These are phyloP conservation scores for Rhodeus uyekii DNA, from an alignment of 2,797 vertebrate genomes.

Conservation along the genomic window DNA sequence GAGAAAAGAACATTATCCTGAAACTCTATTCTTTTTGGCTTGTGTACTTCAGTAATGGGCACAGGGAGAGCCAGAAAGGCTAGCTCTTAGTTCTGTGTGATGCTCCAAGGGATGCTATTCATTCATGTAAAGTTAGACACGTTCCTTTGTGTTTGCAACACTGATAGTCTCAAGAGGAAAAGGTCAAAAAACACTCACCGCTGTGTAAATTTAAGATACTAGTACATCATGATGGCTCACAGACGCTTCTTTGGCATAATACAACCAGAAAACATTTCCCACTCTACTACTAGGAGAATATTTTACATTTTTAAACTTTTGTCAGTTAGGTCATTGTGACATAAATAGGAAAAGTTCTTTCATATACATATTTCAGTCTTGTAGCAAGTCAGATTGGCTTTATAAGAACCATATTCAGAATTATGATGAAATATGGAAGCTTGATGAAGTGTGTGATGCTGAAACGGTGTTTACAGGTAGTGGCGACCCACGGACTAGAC, in stretches of 20 bases:
- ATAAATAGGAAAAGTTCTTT: not conserved
- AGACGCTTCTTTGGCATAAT: slow-evolving; percentile 26
- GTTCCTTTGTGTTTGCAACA: slow-evolving; percentile 54
- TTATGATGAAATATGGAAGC: not conserved
- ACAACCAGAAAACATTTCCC: slow-evolving; percentile 20
- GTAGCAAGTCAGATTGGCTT: not conserved
- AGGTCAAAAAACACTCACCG: slow-evolving; percentile 51
- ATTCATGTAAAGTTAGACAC: slow-evolving; percentile 49
- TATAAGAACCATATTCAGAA: not conserved
- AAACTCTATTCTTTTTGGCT: slow-evolving; percentile 52
- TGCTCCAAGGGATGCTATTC: slow-evolving; percentile 55
- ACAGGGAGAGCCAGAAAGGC: slow-evolving; percentile 45
- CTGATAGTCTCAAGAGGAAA: slow-evolving; percentile 39
- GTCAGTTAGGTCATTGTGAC: slow-evolving; percentile 1
- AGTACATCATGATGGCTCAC: slow-evolving; percentile 16
- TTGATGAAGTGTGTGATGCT: not conserved
- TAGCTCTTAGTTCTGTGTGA: slow-evolving; percentile 48
- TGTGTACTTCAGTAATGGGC: slow-evolving; percentile 45
- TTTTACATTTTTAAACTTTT: not conserved
- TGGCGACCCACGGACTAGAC: slow-evolving; percentile 18
- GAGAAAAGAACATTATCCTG: slow-evolving; percentile 55
- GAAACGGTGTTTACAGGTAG: not conserved
- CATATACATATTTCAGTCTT: too few species aligned
- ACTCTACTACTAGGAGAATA: not conserved
- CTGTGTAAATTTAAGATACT: slow-evolving; percentile 31